These are phyloP conservation scores for Otis tarda DNA, from an alignment of 2,113 vertebrate species.

Conservation along the genomic window DNA sequence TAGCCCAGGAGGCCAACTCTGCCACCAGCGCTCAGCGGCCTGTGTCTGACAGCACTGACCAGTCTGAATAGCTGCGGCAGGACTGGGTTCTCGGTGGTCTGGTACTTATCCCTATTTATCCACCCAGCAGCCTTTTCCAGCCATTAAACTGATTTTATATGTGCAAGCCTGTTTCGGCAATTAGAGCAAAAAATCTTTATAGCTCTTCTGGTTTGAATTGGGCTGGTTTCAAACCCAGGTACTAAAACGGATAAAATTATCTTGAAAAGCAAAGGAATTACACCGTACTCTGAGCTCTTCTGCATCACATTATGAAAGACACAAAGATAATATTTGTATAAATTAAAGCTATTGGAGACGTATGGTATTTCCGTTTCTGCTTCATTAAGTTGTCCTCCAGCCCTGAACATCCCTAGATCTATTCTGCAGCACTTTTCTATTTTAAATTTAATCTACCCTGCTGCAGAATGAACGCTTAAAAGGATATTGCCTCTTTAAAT, in stretches of 20 bases:
- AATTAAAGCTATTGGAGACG: slow-evolving; percentile 71
- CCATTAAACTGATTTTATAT: slow-evolving; percentile 42
- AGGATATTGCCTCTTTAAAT: slow-evolving; percentile 70
- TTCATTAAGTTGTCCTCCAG: slow-evolving; percentile 71
- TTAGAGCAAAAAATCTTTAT: slow-evolving; percentile 53
- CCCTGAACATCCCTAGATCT: slow-evolving; percentile 65
- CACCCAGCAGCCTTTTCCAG: not conserved
- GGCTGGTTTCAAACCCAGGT: slow-evolving; percentile 52
- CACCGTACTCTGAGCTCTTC: slow-evolving; percentile 20
- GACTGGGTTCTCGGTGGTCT: not conserved
- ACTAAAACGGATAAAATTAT: slow-evolving; percentile 65
- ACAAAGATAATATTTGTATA: slow-evolving; percentile 73
- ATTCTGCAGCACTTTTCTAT: slow-evolving; percentile 67
- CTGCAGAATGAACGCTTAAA: slow-evolving; percentile 62
- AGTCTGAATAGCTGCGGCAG: not conserved
- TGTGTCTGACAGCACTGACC: not conserved
- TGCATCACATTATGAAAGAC: slow-evolving; percentile 62
- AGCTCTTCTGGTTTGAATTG: slow-evolving; percentile 55
- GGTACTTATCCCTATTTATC: not conserved
- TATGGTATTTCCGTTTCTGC: slow-evolving; percentile 70
- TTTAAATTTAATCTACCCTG: slow-evolving; percentile 68
- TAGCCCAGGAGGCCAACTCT: not conserved
- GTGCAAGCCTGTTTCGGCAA: slow-evolving; percentile 43
- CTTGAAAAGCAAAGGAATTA: slow-evolving; percentile 51
- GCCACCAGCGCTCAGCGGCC: accelerated